Percentiles rank a stretch among this genome's conserved stretches.
These are phyloP conservation scores for Excalfactoria chinensis DNA, from an alignment of 2,113 vertebrate genomes.

Conservation along the genomic window DNA sequence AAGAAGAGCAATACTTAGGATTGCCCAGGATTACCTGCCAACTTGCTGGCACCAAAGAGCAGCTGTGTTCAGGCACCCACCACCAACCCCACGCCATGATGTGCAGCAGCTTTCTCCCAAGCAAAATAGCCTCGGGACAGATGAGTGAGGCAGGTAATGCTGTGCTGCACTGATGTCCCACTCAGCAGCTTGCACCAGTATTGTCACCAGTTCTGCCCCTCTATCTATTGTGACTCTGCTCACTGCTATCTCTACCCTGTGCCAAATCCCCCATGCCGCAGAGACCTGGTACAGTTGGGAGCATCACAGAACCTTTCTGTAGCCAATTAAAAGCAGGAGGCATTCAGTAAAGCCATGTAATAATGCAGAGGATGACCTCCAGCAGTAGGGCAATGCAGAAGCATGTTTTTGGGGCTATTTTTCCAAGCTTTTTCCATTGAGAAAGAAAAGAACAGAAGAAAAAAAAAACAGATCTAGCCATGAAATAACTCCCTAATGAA, in stretches of 20 bases:
- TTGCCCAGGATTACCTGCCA: not conserved
- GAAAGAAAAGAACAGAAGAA: not conserved
- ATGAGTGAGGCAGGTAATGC: fast-evolving
- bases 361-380: fast-evolving
- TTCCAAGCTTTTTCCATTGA: not conserved
- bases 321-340: not conserved
- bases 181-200: not conserved
- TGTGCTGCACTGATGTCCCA: not conserved
- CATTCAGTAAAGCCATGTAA: not conserved
- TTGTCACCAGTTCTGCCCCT: not conserved
- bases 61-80: not conserved
- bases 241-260: not conserved
- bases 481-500: conserved; percentile 36
- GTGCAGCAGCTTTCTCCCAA: not conserved
- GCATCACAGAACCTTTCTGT: not conserved
- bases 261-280: fast-evolving
- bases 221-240: not conserved
- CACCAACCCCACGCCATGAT: fast-evolving
- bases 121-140: not conserved
- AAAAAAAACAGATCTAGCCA: not conserved
- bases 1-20: not conserved
- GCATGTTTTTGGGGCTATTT: not conserved
- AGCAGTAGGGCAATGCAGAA: not conserved
- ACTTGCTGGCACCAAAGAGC: not conserved
- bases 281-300: not conserved